Evolutionary conservation across 2,113 vertebrate genomes (phyloP).

Genomic region (Hippocampus abdominalis): DNA sequence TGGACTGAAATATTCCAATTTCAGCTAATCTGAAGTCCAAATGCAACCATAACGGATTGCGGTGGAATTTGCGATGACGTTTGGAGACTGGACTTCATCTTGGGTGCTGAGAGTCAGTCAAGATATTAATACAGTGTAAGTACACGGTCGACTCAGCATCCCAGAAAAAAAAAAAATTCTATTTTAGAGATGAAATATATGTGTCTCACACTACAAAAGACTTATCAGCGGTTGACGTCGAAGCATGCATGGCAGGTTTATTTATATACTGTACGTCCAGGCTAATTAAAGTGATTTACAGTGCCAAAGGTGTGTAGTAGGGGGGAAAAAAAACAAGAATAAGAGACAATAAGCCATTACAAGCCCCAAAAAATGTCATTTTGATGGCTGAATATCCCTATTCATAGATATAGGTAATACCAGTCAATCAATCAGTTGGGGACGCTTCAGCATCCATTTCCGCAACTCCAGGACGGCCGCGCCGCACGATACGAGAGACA

Average conservation of each 20-base stretch:
- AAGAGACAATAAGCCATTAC: not conserved
- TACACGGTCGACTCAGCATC: not conserved
- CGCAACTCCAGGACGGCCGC: not conserved
- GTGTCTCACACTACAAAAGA: constrained; percentile 24
- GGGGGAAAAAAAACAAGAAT: not conserved
- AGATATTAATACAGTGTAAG: not conserved
- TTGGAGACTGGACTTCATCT: not conserved
- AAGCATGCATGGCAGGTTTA: constrained; percentile 7
- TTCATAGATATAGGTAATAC: not conserved
- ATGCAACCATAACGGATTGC: not conserved
- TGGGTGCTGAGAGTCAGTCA: not conserved
- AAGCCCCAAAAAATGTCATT: not conserved
- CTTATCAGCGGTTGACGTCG: not conserved
- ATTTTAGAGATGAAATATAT: constrained; percentile 33
- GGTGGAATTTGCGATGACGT: not conserved
- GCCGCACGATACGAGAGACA: not conserved
- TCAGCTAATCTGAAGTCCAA: not conserved
- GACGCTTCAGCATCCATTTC: not conserved
- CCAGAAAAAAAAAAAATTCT: constrained; percentile 21
- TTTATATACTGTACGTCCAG: constrained; percentile 1
- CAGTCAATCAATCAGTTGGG: not conserved
- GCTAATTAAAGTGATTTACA: not conserved
- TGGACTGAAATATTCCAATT: not conserved
- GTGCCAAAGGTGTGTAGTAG: not conserved
- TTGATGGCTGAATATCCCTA: not conserved